Evolutionary conservation across 2,113 vertebrate genomes (phyloP).

Genomic region (Prolemur simus): DNA sequence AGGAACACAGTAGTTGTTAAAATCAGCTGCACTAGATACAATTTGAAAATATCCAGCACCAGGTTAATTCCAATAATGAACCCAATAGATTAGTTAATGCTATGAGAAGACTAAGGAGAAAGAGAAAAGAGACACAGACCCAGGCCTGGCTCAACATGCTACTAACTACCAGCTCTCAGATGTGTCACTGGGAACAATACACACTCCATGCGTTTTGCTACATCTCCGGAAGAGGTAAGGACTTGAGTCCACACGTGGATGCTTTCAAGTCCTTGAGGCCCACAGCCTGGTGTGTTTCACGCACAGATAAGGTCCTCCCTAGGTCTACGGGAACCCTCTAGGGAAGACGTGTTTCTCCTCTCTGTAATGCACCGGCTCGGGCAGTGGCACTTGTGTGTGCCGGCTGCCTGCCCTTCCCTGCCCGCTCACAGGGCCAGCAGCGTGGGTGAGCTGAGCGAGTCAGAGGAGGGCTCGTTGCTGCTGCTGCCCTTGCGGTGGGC

Average conservation of each 20-base stretch:
- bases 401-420: constrained; percentile 59
- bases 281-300: constrained; percentile 77
- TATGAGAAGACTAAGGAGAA: constrained; percentile 87
- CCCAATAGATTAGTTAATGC: constrained; percentile 89
- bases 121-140: constrained; percentile 85
- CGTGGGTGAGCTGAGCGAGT: constrained; percentile 97
- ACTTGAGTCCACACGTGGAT: constrained; percentile 76
- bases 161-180: constrained; percentile 91
- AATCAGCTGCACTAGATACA: constrained; percentile 91
- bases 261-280: constrained; percentile 76
- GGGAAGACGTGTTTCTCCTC: constrained; percentile 74
- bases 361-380: constrained; percentile 71
- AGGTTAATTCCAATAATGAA: constrained; percentile 87
- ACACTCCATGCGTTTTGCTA: constrained; percentile 97
- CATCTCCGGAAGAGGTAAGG: constrained; percentile 93
- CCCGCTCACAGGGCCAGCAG: constrained; percentile 94
- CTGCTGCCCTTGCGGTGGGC: constrained; percentile 93
- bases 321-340: constrained; percentile 71
- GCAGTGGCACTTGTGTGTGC: constrained; percentile 48
- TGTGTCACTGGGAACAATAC: constrained; percentile 88
- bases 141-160: constrained; percentile 95
- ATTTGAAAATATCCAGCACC: constrained; percentile 94
- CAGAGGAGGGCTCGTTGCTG: constrained; percentile 96
- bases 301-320: constrained; percentile 77
- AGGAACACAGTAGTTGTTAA: constrained; percentile 91